Conservation (phyloP, 2,113 vertebrate species). For the Phocoena sinus region DNA sequence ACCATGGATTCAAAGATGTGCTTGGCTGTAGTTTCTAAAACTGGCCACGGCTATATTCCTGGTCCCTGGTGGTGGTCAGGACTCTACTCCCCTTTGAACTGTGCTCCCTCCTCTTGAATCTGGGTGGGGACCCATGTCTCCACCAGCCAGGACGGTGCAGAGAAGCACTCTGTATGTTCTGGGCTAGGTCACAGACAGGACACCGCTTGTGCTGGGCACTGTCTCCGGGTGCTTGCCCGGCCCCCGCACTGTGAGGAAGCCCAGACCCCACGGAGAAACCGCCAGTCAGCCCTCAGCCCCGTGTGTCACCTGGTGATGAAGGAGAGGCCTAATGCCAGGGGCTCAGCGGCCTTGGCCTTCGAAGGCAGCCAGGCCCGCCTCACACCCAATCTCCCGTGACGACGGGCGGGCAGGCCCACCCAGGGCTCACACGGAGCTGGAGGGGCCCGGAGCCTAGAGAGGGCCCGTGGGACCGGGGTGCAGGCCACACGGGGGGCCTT, state of each 20-base stretch:
- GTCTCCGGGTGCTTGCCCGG: not conserved
- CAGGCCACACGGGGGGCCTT: not conserved
- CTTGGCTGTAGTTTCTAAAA: accelerated
- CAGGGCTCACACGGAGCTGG: not conserved
- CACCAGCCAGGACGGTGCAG: not conserved
- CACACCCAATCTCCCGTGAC: not conserved
- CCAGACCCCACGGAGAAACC: not conserved
- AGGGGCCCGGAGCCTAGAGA: no score
- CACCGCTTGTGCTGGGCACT: not conserved
- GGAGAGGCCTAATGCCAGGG: not conserved
- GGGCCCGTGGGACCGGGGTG: not conserved
- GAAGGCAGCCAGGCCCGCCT: not conserved
- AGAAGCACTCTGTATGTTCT: not conserved
- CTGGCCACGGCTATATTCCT: not conserved
- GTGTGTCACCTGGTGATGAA: not conserved
- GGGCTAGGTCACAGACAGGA: not conserved
- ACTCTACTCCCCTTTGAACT: not conserved
- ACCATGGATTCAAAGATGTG: accelerated
- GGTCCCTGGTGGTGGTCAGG: not conserved
- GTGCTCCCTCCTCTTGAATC: not conserved
- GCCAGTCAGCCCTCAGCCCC: not conserved
- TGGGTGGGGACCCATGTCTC: not conserved
- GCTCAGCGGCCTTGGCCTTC: not conserved
- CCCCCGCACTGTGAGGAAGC: not conserved
- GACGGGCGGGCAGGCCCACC: no score